Evolutionary conservation across 2,113 vertebrate genomes (phyloP).

Genomic region (chimpanzee (Pan troglodytes)): NHGRI_mPanTro3-v2.1_pri NC_072414.2:93339501-93340000

Average conservation of each 20-base stretch:
- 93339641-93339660: slow-evolving; percentile 10
- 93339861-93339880: accelerated
- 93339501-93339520: background rate
- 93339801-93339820: background rate
- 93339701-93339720: background rate
- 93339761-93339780: background rate
- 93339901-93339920: background rate
- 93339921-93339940: background rate
- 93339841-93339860: background rate
- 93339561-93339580: background rate
- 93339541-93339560: background rate
- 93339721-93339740: background rate
- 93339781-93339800: background rate
- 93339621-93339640: background rate
- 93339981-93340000: background rate
- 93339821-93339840: background rate
- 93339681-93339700: background rate
- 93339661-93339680: background rate
- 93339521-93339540: background rate
- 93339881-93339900: background rate
- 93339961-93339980: background rate
- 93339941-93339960: background rate
- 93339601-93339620: background rate
- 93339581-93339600: background rate
- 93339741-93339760: background rate